Evolutionary conservation across 1,140 invertebrate species (phyloP), one percentile per base, ranked within the genome.

Genomic region (Pseudomyrmex cubaensis): DNA sequence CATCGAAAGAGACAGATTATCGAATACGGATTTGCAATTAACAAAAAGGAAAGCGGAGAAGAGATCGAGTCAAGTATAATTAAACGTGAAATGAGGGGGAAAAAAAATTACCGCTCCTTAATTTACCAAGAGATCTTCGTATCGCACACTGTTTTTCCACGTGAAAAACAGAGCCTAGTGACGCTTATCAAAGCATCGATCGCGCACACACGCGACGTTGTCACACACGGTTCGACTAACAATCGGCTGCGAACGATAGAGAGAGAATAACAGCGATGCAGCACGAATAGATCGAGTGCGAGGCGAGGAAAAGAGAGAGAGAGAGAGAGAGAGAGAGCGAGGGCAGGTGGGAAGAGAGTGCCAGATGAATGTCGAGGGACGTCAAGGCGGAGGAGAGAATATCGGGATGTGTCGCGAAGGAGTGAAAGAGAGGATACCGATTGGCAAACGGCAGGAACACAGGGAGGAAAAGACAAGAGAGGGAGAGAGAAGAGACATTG

Each of bases 401-500:
- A 70, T 70, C 54, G 76, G 44, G 10, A 70, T 72, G 15, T 50
- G 15, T 50, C 12, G 44, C 44, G 44, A 70, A 57, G n/a, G 64
- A 67, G 66, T 54, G 67, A 67, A 15, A 25, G 77, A 88, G 59
- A 80, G 73, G 10, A 35, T 35, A 15, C 22, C 62, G 48, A 25
- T 76, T 5, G 25, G 46, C 35, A 57, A 69, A 64, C 56, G 56
- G 46, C 46, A 22, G n/a, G n/a, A n/a, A 20, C 20, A 52, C 52
- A 75, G 25, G 4, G 52, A 17, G 35, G 20, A 57, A 25, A 63
- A 61, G 52, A 86, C 61, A 13, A 54, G 57, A 17, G 62, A 46
- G 22, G 44, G 44, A 50, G 13, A 20, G 70, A 61, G 46, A 52
- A 80, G 67, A 59, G 74, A 66, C 56, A 87, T 92, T 92, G 90